A percentile compares a stretch with the other conserved stretches of the same genome.
phyloP scores from a whole-genome alignment of 2,113 vertebrate species.

The Protomyctophum bolini region DNA sequence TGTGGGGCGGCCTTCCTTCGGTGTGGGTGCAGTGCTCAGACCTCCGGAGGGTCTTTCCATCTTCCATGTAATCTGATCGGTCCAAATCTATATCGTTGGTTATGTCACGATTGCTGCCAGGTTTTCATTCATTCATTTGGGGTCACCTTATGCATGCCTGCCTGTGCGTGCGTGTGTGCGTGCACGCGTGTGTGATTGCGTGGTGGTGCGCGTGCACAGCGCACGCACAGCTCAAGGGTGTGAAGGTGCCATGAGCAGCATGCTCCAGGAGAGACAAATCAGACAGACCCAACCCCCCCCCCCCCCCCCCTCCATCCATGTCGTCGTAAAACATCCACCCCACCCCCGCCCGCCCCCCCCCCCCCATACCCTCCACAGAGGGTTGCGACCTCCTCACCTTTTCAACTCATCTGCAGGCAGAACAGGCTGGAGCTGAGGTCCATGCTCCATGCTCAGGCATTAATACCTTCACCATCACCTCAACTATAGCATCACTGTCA shows the following conservation, averaged over 20 bases:
- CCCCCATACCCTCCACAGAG: conserved; percentile 48
- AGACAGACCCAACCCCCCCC: background rate
- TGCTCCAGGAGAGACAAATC: background rate
- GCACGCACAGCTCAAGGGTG: conserved; percentile 58
- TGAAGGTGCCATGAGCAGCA: conserved; percentile 67
- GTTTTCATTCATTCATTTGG: no score
- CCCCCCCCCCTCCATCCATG: conserved; percentile 45
- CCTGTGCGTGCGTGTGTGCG: conserved; percentile 1
- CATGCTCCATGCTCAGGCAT: conserved; percentile 57
- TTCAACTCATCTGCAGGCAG: conserved; percentile 74
- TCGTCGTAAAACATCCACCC: conserved; percentile 74
- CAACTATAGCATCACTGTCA: no score
- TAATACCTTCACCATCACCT: conserved; percentile 41
- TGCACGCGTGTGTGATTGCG: background rate
- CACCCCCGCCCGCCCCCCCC: background rate
- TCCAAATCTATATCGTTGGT: no score
- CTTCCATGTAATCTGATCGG: no score
- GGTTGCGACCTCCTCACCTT: conserved; percentile 80
- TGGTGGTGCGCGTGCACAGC: conserved; percentile 1
- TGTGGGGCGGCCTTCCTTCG: no score
- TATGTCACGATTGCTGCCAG: no score
- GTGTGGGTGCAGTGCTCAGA: no score
- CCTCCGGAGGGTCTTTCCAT: no score
- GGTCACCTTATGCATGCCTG: background rate
- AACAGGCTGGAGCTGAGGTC: conserved; percentile 36